Base-by-base conservation (phyloP, 2,113 vertebrate species). In the Cavia porcellus region DNA sequence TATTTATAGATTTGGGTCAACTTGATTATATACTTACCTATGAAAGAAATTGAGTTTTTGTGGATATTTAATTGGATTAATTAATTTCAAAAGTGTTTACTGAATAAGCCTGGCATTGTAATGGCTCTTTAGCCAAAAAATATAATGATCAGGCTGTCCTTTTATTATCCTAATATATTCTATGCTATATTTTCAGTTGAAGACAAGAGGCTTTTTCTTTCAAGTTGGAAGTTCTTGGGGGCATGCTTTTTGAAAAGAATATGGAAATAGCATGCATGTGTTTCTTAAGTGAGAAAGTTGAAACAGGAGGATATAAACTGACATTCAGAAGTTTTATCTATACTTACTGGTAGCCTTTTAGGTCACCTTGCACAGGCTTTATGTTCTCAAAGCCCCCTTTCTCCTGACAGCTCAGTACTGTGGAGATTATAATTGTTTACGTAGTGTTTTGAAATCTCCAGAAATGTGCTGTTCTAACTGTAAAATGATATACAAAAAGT, bases 1-100 rank as follows among this genome's bases (percentile, higher is more conserved):
- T 20, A 82, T 94, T 94, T 91, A 88, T 86, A 68, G 38, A 94
- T 95, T 70, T 79, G 77, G 52, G 95, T 91, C 66, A 89, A 75
- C 88, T 91, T 88, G 15, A 87, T 87, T 82, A 66, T 35, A 45
- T 77, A 83, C 35, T 75, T 96, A 9, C 5, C 83, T 70, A 62
- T 25, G 42, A 93, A 59, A 92, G 24, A 25, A 81, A 80, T 55
- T 93, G n/a, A 4, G n/a, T 77, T 86, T 88, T 52, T 70, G 30
- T 85, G 30, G 32, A 15, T 94, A 52, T 80, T 95, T 84, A 82
- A 72, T 61, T 96, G 35, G 20, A 87, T 89, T 64, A 81, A 62
- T 86, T 75, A 64, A 55, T 89, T 86, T 92, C 86, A 80, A 92
- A 93, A 86, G 20, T 88, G 11, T 64, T 9, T 45, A 7, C 55